Evolutionary conservation across 2,797 vertebrate genomes (phyloP), one percentile per base, ranked within the genome.

Genomic region (Heliangelus exortis): DNA sequence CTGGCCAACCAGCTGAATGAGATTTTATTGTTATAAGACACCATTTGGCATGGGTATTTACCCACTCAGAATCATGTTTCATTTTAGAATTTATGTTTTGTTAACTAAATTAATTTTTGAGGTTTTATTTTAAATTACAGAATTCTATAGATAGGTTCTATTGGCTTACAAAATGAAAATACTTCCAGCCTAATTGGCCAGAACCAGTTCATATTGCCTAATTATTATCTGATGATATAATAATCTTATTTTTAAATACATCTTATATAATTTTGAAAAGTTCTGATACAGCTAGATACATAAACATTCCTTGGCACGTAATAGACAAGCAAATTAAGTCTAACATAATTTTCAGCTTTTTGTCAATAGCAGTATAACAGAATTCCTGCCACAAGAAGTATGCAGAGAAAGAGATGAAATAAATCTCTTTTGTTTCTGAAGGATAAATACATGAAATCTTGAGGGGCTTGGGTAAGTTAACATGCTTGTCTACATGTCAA

Each of bases 51-150:
- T 67, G 74, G 83, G 41, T 86, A 72, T 73, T 84, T 84, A 84
- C 45, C 16, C 71, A 47, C 34, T 81, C 59, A 84, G 73, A 95
- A 88, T 73, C 50, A 34, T 36, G 23, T 50, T 79, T 71, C 45
- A 61, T 77, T 82, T 92, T 47, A 43, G 58, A 86, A 91, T 88
- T 62, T 91, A 43, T 78, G 29, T 58, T 78, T 65, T 86, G 23
- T 55, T 84, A 87, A 89, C 90, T 68, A 84, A 92, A 88, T 94
- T 86, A 91, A 90, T 95, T 88, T 43, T 48, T 92, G 78, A 41
- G 3, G 39, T 91, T 84, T 73, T 41, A 14, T 41, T 14, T 41
- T 41, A 41, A 41, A 51, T 45, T 67, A 83, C 63, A 25, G 53
- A 77, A 73, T 71, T 31, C 12, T 90, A 74, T 57, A 85, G 51